Evolutionary conservation across 2,797 vertebrate species (phyloP).

Genomic region (Helostoma temminkii): DNA sequence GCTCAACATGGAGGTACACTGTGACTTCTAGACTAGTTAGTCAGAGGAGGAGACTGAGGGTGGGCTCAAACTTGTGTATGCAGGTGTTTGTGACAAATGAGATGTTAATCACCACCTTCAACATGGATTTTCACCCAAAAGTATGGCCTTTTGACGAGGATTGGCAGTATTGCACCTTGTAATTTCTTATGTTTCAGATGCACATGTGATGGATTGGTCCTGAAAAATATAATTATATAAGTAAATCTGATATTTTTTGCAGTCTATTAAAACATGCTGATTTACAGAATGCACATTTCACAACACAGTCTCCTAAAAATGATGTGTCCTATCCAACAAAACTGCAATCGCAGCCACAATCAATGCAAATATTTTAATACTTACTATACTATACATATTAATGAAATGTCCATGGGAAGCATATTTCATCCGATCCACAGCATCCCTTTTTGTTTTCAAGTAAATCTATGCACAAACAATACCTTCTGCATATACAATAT

Average conservation of each 20-base stretch:
- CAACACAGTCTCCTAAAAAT: too few species aligned
- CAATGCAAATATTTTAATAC: too few species aligned
- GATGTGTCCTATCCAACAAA: too few species aligned
- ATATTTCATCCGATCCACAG: too few species aligned
- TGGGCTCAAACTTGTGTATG: slow-evolving; percentile 75
- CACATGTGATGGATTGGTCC: not conserved
- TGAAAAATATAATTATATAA: not conserved
- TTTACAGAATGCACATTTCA: not conserved
- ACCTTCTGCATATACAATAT: not conserved
- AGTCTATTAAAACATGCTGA: not conserved
- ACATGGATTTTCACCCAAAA: slow-evolving; percentile 28
- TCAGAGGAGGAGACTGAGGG: slow-evolving; percentile 73
- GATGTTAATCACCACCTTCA: slow-evolving; percentile 73
- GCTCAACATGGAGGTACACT: slow-evolving; percentile 79
- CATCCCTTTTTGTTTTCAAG: not conserved
- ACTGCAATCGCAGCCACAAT: too few species aligned
- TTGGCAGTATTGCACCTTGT: not conserved
- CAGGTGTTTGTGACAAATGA: slow-evolving; percentile 81
- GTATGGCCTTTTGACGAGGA: slow-evolving; percentile 15
- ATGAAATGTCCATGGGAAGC: too few species aligned
- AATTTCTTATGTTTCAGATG: slow-evolving; percentile 13
- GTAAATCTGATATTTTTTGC: not conserved
- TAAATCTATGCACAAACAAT: not conserved
- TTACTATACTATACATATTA: too few species aligned
- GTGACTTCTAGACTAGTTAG: slow-evolving; percentile 79